phyloP scores from a whole-genome alignment of 2,888 invertebrate species.

The Girardia tigrina region DNA sequence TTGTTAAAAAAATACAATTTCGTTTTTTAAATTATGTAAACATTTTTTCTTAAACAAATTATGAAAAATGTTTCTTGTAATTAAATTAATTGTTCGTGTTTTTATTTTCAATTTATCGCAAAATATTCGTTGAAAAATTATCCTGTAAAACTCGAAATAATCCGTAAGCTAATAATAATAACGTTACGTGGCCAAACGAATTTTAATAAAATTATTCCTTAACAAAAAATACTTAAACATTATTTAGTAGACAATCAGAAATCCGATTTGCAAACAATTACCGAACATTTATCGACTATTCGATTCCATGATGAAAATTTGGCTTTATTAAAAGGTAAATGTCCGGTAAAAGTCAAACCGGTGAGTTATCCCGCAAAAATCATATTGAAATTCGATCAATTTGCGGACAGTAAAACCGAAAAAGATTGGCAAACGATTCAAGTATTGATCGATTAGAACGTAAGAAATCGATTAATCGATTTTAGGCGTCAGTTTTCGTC shows the following conservation, averaged over 20 bases:
- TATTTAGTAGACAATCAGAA: background rate
- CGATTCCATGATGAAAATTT: constrained; percentile 18
- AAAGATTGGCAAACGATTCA: constrained; percentile 6
- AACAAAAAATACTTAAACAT: too few species aligned
- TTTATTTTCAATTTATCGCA: too few species aligned
- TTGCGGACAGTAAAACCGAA: background rate
- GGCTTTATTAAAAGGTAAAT: background rate
- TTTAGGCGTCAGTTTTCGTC: background rate
- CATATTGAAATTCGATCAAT: background rate
- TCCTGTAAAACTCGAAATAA: too few species aligned
- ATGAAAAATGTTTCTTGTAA: too few species aligned
- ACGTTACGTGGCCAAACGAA: too few species aligned
- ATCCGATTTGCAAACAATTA: background rate
- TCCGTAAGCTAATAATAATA: too few species aligned
- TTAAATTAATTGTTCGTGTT: too few species aligned
- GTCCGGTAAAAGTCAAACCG: background rate
- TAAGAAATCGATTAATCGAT: background rate
- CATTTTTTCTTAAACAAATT: too few species aligned
- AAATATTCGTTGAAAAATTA: too few species aligned
- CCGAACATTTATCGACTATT: background rate
- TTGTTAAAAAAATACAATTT: too few species aligned
- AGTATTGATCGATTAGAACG: background rate
- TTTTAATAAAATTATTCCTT: too few species aligned
- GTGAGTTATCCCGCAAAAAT: background rate
- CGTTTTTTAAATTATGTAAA: too few species aligned